phyloP scores from a whole-genome alignment of 2,888 invertebrate species.

The Lasioglossum marginatum region DNA sequence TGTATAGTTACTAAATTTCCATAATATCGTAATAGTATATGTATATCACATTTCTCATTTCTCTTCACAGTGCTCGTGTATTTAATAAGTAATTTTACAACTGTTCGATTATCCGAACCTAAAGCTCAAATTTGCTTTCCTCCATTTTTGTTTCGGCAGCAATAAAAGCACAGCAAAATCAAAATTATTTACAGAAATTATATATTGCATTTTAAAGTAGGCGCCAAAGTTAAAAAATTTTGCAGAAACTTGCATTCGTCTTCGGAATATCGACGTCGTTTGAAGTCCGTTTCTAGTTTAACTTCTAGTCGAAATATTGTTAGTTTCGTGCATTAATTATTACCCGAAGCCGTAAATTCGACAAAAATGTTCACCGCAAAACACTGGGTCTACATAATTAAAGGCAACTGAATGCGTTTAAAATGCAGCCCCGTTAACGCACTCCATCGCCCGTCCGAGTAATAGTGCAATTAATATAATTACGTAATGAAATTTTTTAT shows the following conservation, averaged over 20 bases:
- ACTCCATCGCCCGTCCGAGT: background rate
- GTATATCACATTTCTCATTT: too few relatives aligned
- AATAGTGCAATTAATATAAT: constrained; percentile 30
- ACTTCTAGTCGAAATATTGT: background rate
- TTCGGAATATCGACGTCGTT: background rate
- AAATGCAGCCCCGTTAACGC: constrained; percentile 7
- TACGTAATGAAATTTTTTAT: constrained; percentile 27
- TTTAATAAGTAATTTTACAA: too few relatives aligned
- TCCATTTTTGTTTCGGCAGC: too few relatives aligned
- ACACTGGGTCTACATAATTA: background rate
- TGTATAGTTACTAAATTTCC: too few relatives aligned
- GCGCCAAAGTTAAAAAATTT: too few relatives aligned
- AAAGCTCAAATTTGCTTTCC: too few relatives aligned
- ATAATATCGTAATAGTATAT: too few relatives aligned
- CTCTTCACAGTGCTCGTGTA: too few relatives aligned
- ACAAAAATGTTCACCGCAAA: background rate
- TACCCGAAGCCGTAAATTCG: background rate
- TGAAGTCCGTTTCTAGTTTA: background rate
- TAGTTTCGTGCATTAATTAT: background rate
- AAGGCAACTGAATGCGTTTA: background rate
- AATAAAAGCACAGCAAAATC: too few relatives aligned
- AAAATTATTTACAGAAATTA: too few relatives aligned
- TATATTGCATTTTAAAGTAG: background rate
- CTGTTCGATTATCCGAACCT: too few relatives aligned
- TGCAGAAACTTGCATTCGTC: too few relatives aligned